These are phyloP conservation scores for Ceratosolen solmsi DNA, from an alignment of 1,140 invertebrate species.

Conservation along the genomic window DNA sequence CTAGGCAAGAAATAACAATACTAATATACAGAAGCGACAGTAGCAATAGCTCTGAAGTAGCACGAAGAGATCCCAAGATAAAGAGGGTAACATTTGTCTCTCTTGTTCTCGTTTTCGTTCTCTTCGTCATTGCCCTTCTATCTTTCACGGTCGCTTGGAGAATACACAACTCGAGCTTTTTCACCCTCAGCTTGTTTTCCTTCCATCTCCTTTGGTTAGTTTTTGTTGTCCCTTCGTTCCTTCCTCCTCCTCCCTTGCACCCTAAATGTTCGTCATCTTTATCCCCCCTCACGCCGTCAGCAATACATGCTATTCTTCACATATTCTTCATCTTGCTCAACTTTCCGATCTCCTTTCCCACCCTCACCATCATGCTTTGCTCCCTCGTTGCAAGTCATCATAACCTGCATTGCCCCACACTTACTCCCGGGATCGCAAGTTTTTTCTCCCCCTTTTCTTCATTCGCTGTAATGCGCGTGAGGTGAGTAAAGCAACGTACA, in stretches of 20 bases:
- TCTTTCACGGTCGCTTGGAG: slow-evolving; percentile 55
- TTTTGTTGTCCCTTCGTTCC: slow-evolving; percentile 51
- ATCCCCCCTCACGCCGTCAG: not conserved
- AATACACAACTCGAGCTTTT: slow-evolving; percentile 53
- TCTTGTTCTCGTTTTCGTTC: slow-evolving; percentile 56
- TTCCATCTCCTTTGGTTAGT: slow-evolving; percentile 58
- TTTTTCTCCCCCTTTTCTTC: not conserved
- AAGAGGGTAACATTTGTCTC: slow-evolving; percentile 51
- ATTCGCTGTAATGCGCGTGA: not conserved
- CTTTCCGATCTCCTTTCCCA: not conserved
- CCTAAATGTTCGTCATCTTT: not conserved
- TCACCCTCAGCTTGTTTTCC: slow-evolving; percentile 52
- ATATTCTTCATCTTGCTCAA: not conserved
- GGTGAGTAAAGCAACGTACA: not conserved
- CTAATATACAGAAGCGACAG: slow-evolving; percentile 32
- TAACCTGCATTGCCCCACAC: not conserved
- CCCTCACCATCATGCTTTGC: no score
- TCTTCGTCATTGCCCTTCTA: slow-evolving; percentile 49
- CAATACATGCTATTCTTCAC: not conserved
- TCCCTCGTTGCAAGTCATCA: not conserved
- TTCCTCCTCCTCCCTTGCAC: slow-evolving; percentile 28
- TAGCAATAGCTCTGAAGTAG: slow-evolving; percentile 4
- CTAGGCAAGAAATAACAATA: slow-evolving; percentile 36
- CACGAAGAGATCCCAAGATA: slow-evolving; percentile 37
- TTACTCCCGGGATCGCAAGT: not conserved